These are phyloP conservation scores for Onychomys arenicola DNA, from an alignment of 2,797 vertebrate species.

Conservation along the genomic window DNA sequence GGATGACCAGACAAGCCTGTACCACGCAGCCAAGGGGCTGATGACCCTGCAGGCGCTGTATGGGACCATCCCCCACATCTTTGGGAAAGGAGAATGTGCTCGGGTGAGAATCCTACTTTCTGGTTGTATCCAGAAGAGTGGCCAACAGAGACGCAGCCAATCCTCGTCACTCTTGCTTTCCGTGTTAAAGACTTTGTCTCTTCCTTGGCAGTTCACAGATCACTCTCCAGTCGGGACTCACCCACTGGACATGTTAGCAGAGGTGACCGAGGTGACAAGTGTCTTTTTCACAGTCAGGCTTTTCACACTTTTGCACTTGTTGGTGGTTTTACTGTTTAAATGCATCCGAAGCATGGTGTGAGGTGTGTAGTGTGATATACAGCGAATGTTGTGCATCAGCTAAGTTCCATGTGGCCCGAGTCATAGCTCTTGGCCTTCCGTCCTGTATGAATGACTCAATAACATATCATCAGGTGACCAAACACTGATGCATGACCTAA, in stretches of 20 bases:
- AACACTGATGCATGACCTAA: neutral
- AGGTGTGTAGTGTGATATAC: no score
- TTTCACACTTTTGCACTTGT: neutral
- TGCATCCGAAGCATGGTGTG: rapidly evolving
- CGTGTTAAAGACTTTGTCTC: neutral
- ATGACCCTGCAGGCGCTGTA: slow-evolving; percentile 98
- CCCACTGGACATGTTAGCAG: neutral
- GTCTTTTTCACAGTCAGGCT: neutral
- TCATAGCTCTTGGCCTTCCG: neutral
- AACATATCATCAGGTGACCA: neutral
- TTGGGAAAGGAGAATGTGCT: slow-evolving; percentile 98
- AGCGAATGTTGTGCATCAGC: neutral
- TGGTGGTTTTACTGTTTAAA: neutral
- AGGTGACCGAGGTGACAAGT: neutral
- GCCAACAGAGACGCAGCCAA: neutral
- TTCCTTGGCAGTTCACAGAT: neutral
- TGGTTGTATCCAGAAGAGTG: neutral
- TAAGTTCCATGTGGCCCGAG: rapidly evolving
- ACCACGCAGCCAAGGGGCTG: slow-evolving; percentile 97
- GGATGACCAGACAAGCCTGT: slow-evolving; percentile 98
- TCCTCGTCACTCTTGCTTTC: neutral
- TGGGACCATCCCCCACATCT: slow-evolving; percentile 98
- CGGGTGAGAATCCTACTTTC: slow-evolving; percentile 87
- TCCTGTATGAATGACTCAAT: neutral
- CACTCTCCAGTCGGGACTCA: rapidly evolving